These are phyloP conservation scores for Oceanodroma leucorhoa DNA, from an alignment of 2,797 vertebrate species.

Conservation along the genomic window DNA sequence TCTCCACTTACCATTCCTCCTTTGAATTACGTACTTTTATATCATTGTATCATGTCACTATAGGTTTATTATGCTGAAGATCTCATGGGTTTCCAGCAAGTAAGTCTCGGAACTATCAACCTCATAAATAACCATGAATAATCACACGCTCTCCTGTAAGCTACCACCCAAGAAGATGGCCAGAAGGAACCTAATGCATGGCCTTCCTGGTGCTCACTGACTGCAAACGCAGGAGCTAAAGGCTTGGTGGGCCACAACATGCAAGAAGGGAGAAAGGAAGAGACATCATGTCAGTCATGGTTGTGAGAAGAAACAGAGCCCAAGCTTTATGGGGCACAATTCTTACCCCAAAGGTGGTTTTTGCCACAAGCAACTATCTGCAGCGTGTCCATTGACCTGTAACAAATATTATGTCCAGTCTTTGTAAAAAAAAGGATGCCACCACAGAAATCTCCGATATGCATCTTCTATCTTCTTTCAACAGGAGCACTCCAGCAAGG, in stretches of 20 bases:
- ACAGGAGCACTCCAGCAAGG: neutral
- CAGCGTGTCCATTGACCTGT: neutral
- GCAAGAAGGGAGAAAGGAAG: neutral
- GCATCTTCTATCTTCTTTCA: neutral
- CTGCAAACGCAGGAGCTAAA: neutral
- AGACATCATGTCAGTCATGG: neutral
- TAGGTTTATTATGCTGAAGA: neutral
- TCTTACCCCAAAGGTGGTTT: neutral
- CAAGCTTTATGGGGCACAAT: neutral
- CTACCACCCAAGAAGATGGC: neutral
- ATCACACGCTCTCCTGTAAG: fast-evolving
- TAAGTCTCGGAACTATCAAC: neutral
- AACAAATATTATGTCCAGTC: neutral
- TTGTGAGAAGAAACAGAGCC: neutral
- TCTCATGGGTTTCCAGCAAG: neutral
- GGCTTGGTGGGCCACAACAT: neutral
- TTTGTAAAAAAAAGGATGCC: neutral
- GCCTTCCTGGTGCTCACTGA: neutral
- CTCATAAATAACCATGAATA: neutral
- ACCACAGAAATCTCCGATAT: neutral
- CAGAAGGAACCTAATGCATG: neutral
- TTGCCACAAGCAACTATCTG: neutral
- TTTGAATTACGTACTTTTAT: neutral
- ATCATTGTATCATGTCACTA: neutral
- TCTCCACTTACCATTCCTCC: neutral